phyloP scores from a whole-genome alignment of 2,888 invertebrate species.

The Macropis europaea region DNA sequence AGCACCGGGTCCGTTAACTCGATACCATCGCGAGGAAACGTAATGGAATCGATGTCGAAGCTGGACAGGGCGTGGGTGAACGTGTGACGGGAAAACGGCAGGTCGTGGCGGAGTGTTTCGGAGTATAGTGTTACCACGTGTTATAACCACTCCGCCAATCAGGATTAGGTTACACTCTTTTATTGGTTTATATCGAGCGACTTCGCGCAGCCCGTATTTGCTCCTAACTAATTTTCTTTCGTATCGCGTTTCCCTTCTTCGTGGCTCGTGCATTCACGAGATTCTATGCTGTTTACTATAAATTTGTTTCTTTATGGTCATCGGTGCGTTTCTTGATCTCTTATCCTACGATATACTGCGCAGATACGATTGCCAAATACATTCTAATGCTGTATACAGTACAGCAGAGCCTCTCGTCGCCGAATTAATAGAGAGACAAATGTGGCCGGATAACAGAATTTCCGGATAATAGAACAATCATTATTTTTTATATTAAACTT shows the following conservation, averaged over 20 bases:
- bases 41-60: constrained; percentile 42
- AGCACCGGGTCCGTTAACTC: constrained; percentile 16
- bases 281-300: too few species aligned
- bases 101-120: not conserved
- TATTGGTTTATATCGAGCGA: constrained; percentile 69
- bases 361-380: too few species aligned
- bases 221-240: constrained; percentile 31
- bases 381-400: too few species aligned
- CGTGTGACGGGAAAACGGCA: not conserved
- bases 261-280: not conserved
- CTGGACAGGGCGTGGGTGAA: not conserved
- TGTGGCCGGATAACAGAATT: too few species aligned
- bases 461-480: too few species aligned
- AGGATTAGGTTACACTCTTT: constrained; percentile 73
- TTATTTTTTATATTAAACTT: too few species aligned
- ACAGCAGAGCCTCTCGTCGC: too few species aligned
- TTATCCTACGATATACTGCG: too few species aligned
- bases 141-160: constrained; percentile 72
- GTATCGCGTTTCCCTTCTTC: constrained; percentile 9
- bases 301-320: too few species aligned
- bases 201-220: constrained; percentile 17
- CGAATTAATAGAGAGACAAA: too few species aligned
- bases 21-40: constrained; percentile 24
- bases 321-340: too few species aligned
- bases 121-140: constrained; percentile 61